Percentiles rank a stretch among this genome's conserved stretches.
These are phyloP conservation scores for Noturus placidus DNA, from an alignment of 2,113 vertebrate species.

Conservation along the genomic window DNA sequence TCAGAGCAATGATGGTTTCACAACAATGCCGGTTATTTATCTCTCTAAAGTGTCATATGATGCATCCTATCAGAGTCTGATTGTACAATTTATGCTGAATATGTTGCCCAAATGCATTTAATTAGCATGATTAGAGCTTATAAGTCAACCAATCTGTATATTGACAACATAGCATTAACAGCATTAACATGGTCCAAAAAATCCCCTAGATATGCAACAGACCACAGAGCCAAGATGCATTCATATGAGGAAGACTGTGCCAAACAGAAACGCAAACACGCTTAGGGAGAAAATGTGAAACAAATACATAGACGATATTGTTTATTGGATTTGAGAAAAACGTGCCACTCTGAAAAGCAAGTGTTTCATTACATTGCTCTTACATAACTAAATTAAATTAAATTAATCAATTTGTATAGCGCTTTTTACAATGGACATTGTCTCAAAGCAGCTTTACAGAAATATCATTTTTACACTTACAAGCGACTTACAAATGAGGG, in stretches of 20 bases:
- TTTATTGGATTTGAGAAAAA: not conserved
- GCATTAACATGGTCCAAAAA: not conserved
- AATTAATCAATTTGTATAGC: too few species aligned
- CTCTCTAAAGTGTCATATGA: not conserved
- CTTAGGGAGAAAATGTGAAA: not conserved
- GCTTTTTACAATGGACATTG: too few species aligned
- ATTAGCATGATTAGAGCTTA: not conserved
- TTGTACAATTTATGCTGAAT: not conserved
- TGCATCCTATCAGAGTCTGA: not conserved
- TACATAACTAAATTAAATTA: too few species aligned
- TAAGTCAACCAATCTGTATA: not conserved
- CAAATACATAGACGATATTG: not conserved
- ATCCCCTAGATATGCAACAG: not conserved
- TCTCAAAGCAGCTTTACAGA: too few species aligned
- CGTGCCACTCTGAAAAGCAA: not conserved
- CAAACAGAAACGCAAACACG: not conserved
- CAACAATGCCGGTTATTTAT: not conserved
- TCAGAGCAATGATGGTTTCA: not conserved
- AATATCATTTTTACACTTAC: too few species aligned
- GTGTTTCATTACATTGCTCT: not conserved
- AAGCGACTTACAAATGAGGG: too few species aligned
- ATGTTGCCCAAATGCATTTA: not conserved
- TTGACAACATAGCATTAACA: not conserved
- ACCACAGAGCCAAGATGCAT: not conserved
- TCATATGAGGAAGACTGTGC: not conserved